Conservation (phyloP, 2,888 invertebrate species). For the Ophion ellenae region DNA sequence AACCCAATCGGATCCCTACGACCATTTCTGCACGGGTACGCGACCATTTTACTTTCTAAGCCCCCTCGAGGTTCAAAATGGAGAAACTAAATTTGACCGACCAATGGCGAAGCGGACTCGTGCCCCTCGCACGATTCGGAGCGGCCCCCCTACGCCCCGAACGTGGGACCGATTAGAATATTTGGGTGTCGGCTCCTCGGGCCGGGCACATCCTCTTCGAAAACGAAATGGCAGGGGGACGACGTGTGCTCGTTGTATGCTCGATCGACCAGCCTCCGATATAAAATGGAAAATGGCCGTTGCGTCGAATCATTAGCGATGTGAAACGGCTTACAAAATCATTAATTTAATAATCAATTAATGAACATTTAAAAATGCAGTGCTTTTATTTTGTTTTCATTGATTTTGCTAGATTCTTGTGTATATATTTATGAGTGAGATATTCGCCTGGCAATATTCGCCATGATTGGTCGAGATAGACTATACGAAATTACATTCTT, state of each 20-base stretch:
- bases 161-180: constrained; percentile 64
- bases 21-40: background rate
- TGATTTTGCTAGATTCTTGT: background rate
- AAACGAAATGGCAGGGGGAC: constrained; percentile 25
- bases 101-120: constrained; percentile 43
- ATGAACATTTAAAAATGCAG: too few species aligned
- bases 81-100: constrained; percentile 50
- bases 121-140: constrained; percentile 33
- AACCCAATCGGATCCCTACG: background rate
- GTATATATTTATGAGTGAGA: too few species aligned
- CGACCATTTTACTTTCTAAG: constrained; percentile 56
- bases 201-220: constrained; percentile 41
- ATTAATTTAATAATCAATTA: too few species aligned
- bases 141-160: constrained; percentile 21
- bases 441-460: background rate
- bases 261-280: constrained; percentile 17
- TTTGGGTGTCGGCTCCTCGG: constrained; percentile 58
- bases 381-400: background rate
- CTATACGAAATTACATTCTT: background rate
- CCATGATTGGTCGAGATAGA: background rate
- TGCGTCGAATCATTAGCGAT: background rate
- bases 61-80: constrained; percentile 43
- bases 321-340: background rate
- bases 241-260: background rate
- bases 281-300: constrained; percentile 12